Percentiles rank a stretch among this genome's conserved stretches.
These are phyloP conservation scores for Chrysochloris asiatica DNA, from an alignment of 2,113 vertebrate genomes.

Conservation along the genomic window DNA sequence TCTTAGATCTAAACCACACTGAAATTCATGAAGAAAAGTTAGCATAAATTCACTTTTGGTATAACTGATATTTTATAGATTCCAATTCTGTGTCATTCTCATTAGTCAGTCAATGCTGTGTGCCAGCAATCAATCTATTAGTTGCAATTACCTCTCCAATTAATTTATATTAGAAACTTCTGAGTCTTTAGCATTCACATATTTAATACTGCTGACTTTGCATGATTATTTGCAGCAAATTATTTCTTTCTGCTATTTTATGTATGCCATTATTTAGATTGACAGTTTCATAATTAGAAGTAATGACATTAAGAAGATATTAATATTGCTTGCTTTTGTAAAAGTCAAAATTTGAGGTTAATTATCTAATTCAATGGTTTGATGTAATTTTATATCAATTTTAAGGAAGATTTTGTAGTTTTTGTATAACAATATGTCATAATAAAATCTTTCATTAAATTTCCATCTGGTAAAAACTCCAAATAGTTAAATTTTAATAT, in stretches of 20 bases:
- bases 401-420: background rate
- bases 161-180: slow-evolving; percentile 16
- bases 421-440: background rate
- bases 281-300: slow-evolving; percentile 8
- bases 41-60: background rate
- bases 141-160: background rate
- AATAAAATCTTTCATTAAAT: slow-evolving; percentile 3
- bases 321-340: background rate
- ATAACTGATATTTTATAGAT: background rate
- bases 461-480: background rate
- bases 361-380: background rate
- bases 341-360: slow-evolving; percentile 2
- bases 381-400: background rate
- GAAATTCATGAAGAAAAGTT: slow-evolving; percentile 17
- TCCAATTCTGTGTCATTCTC: background rate
- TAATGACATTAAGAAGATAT: background rate
- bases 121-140: slow-evolving; percentile 9
- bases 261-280: background rate
- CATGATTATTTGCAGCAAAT: slow-evolving; percentile 19
- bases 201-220: slow-evolving; percentile 31
- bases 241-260: slow-evolving; percentile 35
- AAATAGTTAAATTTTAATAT: slow-evolving; percentile 24
- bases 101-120: background rate
- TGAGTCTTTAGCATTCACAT: background rate
- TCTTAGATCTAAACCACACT: background rate